Evolutionary conservation across 2,888 invertebrate species (phyloP).

Genomic region (Parnassius orleans): DNA sequence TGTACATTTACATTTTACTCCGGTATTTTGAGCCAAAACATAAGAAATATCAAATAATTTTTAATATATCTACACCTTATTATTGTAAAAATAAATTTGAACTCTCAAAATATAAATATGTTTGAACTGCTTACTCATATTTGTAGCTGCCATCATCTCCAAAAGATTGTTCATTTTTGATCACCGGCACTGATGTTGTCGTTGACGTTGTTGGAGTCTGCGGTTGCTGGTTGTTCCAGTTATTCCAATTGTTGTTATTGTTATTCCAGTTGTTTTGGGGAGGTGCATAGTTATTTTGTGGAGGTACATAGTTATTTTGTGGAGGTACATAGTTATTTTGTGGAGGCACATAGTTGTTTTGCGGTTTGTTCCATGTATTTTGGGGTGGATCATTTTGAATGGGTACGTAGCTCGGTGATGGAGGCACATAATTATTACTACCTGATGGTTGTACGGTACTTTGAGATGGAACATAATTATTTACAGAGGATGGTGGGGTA

Average conservation of each 20-base stretch:
- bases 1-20: too few species aligned
- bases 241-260: slow-evolving; percentile 33
- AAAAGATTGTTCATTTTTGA: slow-evolving; percentile 68
- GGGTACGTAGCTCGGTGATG: slow-evolving; percentile 32
- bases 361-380: slow-evolving; percentile 35
- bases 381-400: slow-evolving; percentile 36
- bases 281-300: slow-evolving; percentile 36
- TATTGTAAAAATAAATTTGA: too few species aligned
- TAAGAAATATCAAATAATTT: too few species aligned
- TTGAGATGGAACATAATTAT: slow-evolving; percentile 28
- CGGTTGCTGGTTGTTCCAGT: slow-evolving; percentile 21
- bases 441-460: slow-evolving; percentile 14
- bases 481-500: slow-evolving; percentile 22
- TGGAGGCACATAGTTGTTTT: slow-evolving; percentile 37
- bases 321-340: slow-evolving; percentile 38
- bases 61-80: too few species aligned
- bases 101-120: slow-evolving; percentile 2
- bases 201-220: slow-evolving; percentile 27
- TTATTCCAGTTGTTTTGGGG: slow-evolving; percentile 34
- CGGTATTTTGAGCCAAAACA: too few species aligned
- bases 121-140: slow-evolving; percentile 71
- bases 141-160: slow-evolving; percentile 76
- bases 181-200: slow-evolving; percentile 59
- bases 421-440: slow-evolving; percentile 31
- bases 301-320: slow-evolving; percentile 35